Evolutionary conservation across 2,888 invertebrate species (phyloP).

Genomic region (Eupeodes latifasciatus): DNA sequence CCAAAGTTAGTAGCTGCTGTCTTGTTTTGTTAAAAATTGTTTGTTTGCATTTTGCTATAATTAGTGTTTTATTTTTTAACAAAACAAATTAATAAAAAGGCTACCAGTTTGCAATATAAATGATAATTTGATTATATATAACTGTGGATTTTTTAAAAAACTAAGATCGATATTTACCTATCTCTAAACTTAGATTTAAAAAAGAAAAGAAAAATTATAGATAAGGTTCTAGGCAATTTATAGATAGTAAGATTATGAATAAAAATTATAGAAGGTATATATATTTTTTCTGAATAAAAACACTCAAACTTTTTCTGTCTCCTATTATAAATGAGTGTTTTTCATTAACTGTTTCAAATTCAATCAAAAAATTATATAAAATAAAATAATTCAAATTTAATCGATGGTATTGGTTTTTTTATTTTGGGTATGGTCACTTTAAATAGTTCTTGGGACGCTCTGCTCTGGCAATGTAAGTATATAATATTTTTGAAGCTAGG

Average conservation of each 20-base stretch:
- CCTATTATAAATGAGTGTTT: conserved; percentile 40
- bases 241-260: conserved; percentile 43
- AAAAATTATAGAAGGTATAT: conserved; percentile 6
- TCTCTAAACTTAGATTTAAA: not conserved
- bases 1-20: conserved; percentile 69
- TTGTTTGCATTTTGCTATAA: conserved; percentile 3
- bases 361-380: conserved; percentile 57
- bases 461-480: not conserved
- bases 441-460: not conserved
- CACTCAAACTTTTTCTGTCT: conserved; percentile 50
- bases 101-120: conserved; percentile 69
- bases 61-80: no score
- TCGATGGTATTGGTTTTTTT: not conserved
- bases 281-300: conserved; percentile 1
- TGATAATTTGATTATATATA: conserved; percentile 26
- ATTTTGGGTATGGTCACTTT: not conserved
- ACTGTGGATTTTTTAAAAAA: conserved; percentile 8
- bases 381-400: conserved; percentile 45
- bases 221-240: conserved; percentile 68
- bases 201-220: not conserved
- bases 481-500: not conserved
- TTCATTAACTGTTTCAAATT: conserved; percentile 44
- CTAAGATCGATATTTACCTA: not conserved
- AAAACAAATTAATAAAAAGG: conserved; percentile 33
- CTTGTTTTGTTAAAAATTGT: conserved; percentile 13